Conservation (phyloP, 2,888 invertebrate species). For the Euspilapteryx auroguttella region DNA sequence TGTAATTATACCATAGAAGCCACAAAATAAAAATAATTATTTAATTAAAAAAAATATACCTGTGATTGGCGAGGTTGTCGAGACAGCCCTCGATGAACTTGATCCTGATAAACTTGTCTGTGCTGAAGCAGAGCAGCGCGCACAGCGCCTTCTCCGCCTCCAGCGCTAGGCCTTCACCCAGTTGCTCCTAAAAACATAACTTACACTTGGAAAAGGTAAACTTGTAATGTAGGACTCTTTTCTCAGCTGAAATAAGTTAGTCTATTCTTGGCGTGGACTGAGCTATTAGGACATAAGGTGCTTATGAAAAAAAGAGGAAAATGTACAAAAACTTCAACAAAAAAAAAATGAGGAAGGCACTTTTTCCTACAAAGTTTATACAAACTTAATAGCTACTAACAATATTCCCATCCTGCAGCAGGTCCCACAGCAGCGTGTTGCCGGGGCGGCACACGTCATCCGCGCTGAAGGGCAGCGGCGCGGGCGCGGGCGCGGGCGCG, state of each 20-base stretch:
- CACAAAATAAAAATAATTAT: slow-evolving; percentile 6
- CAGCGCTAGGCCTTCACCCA: slow-evolving; percentile 88
- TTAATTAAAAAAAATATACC: slow-evolving; percentile 24
- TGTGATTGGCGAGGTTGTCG: slow-evolving; percentile 84
- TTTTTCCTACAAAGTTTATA: no score
- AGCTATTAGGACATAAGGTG: no score
- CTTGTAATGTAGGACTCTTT: no score
- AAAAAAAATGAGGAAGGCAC: no score
- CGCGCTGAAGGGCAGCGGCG: slow-evolving; percentile 51
- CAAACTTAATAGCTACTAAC: no score
- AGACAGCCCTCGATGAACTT: slow-evolving; percentile 95
- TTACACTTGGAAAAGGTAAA: no score
- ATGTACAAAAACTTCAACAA: no score
- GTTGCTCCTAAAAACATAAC: slow-evolving; percentile 70
- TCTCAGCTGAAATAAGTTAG: no score
- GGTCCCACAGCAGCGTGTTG: slow-evolving; percentile 91
- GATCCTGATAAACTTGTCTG: slow-evolving; percentile 85
- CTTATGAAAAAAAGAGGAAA: no score
- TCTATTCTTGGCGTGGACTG: no score
- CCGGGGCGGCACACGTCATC: slow-evolving; percentile 88
- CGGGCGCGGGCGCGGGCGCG: slow-evolving; percentile 20
- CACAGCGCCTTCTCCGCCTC: slow-evolving; percentile 93
- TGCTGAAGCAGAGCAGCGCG: slow-evolving; percentile 86
- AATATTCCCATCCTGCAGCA: slow-evolving; percentile 89
- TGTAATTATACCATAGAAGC: no score